Conservation (phyloP, 2,888 invertebrate species). For the Zygaena filipendulae region DNA sequence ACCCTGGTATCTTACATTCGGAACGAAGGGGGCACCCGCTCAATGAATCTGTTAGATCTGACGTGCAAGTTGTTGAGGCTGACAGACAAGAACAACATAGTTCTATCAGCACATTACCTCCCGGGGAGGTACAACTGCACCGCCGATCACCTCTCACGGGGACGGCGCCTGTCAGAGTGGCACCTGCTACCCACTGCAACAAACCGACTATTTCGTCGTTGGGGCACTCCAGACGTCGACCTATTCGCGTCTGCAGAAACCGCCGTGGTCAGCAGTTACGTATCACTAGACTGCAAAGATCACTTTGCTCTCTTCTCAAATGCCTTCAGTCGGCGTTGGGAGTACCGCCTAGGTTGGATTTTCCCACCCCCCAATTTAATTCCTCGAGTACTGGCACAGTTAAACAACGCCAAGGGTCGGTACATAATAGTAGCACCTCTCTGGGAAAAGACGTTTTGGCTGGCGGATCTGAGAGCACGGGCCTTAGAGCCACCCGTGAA, state of each 20-base stretch:
- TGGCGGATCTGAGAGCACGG: constrained; percentile 6
- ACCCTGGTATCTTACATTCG: too few relatives aligned
- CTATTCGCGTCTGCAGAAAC: constrained; percentile 13
- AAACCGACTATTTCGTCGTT: constrained; percentile 10
- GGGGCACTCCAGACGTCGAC: constrained; percentile 15
- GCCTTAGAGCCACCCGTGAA: constrained; percentile 3
- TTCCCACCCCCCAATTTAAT: constrained; percentile 13
- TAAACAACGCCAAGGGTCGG: constrained; percentile 10
- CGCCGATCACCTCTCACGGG: constrained; percentile 13
- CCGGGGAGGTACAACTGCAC: constrained; percentile 15
- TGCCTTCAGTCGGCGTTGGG: constrained; percentile 14
- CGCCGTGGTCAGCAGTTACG: constrained; percentile 10
- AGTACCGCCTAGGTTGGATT: constrained; percentile 15
- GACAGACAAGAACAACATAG: not conserved
- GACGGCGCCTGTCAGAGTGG: constrained; percentile 13
- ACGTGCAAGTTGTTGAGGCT: too few relatives aligned
- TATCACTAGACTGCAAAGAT: constrained; percentile 7
- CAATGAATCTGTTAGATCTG: too few relatives aligned
- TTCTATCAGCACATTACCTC: constrained; percentile 7
- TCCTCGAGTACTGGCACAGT: constrained; percentile 10
- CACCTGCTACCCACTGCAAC: constrained; percentile 12
- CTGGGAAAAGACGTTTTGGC: constrained; percentile 12
- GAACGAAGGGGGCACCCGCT: too few relatives aligned
- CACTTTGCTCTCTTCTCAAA: constrained; percentile 3
- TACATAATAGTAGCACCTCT: constrained; percentile 6